Evolutionary conservation across 2,888 invertebrate genomes (phyloP).

Genomic region (Tubiluchus corallicola): DNA sequence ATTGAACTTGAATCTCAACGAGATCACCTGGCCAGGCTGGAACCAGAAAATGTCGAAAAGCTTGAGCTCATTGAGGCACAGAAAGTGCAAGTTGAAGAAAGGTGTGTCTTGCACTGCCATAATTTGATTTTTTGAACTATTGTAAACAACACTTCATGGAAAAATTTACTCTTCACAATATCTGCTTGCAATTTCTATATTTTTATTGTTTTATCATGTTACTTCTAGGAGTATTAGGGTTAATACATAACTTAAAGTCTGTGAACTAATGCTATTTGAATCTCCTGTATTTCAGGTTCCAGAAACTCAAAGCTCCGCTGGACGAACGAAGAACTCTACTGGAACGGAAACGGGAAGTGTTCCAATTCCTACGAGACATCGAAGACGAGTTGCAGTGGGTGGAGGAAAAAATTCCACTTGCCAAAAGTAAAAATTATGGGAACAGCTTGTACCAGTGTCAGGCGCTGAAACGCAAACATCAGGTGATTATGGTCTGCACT

Average conservation of each 20-base stretch:
- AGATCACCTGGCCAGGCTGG: constrained; percentile 73
- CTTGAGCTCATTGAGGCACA: constrained; percentile 87
- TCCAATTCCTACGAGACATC: constrained; percentile 78
- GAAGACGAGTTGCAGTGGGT: constrained; percentile 99
- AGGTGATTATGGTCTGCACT: too few species aligned
- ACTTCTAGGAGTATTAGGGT: too few species aligned
- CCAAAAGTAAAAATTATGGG: constrained; percentile 73
- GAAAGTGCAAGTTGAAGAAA: constrained; percentile 77
- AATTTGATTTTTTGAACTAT: too few species aligned
- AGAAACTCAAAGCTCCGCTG: constrained; percentile 80
- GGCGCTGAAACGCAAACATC: constrained; percentile 92
- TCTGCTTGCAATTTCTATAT: background rate
- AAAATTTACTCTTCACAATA: too few species aligned
- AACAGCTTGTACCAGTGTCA: constrained; percentile 96
- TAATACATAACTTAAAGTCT: too few species aligned
- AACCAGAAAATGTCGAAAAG: constrained; percentile 58
- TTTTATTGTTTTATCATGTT: too few species aligned
- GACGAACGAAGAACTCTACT: constrained; percentile 68
- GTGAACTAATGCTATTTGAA: too few species aligned
- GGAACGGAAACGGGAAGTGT: constrained; percentile 76
- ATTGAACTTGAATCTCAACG: constrained; percentile 88
- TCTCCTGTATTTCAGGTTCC: constrained; percentile 44
- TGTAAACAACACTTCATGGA: too few species aligned
- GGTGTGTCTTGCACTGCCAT: too few species aligned
- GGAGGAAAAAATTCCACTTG: constrained; percentile 84